phyloP scores from a whole-genome alignment of 2,113 vertebrate genomes.

The Atractosteus spatula region DNA sequence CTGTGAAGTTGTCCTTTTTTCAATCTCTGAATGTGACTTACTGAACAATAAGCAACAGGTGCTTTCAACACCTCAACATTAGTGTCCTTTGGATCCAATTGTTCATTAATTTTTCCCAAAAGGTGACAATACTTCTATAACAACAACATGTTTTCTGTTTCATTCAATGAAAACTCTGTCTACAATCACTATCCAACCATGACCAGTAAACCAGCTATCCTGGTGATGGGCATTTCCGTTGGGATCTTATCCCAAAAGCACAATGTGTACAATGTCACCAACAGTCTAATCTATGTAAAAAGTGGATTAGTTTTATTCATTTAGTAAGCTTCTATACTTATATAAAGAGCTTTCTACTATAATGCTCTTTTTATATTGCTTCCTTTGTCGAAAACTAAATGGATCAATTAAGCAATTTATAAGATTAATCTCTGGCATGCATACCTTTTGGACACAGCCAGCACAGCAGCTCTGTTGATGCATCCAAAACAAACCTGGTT shows the following conservation, averaged over 20 bases:
- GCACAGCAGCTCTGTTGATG: slow-evolving; percentile 63
- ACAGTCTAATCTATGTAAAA: not conserved
- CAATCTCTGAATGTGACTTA: not conserved
- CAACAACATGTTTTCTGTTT: not conserved
- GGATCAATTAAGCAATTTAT: slow-evolving; percentile 73
- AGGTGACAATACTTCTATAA: not conserved
- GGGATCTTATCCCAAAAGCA: no score
- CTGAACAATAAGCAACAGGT: no score
- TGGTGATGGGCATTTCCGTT: no score
- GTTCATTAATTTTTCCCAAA: no score
- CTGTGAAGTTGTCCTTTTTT: slow-evolving; percentile 4
- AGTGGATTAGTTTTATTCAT: not conserved
- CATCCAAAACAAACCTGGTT: slow-evolving; percentile 58
- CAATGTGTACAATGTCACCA: no score
- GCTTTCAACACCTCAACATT: no score
- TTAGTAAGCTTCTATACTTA: slow-evolving; percentile 16
- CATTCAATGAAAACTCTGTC: not conserved
- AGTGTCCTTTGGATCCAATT: no score
- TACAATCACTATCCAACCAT: not conserved
- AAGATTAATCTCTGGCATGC: slow-evolving; percentile 58
- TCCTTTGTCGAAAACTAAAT: slow-evolving; percentile 57
- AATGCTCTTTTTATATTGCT: slow-evolving; percentile 6
- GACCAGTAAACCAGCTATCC: no score
- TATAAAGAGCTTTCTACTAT: slow-evolving; percentile 34
- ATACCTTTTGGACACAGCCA: slow-evolving; percentile 53